Base-by-base conservation (phyloP, 2,888 invertebrate genomes). In the Hipparchia sbordonii region DNA sequence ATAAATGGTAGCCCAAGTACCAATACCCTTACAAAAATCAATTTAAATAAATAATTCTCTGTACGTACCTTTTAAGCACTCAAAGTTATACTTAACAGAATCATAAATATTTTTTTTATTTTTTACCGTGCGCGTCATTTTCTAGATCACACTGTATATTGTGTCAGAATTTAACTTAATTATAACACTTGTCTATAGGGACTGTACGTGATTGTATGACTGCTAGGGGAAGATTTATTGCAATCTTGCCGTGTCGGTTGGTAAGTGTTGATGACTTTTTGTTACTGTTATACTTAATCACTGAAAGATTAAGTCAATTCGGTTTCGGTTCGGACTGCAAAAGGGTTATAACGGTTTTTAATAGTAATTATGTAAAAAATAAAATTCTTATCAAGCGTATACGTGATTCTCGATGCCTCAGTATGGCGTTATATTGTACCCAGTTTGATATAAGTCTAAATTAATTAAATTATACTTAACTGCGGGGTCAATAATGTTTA, bases 131-230 rank as follows among this genome's bases (percentile, higher is more conserved):
- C 13, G 6, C 71, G 67, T 54, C 39, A 56, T 67, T 65, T 68
- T 70, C 65, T 63, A 62, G 70, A 72, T 71, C 85, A 80, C 78
- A 88, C 83, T 86, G 88, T 88, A 83, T 79, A 57, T 7, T 8
- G 77, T 74, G 78, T 77, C 78, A 80, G 81, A 85, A 82, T 86
- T 87, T 83, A 88, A 89, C 90, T 91, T 92, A 92, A 93, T 93
- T 92, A 92, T 92, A 92, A 91, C 90, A 89, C 89, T 90, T 89
- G 90, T 87, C 87, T 89, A 87, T 89, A 89, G 85, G 80, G 82
- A 85, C 81, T 82, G 83, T 81, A 80, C 84, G 84, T 82, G 86
- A 88, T 88, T 88, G 89, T 91, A 87, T 85, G 87, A 87, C 81
- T 88, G 85, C 83, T 82, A 81, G 52, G 83, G 82, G 82, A 86